Evolutionary conservation across 2,888 invertebrate genomes (phyloP), one percentile per base, ranked within the genome.

Genomic region (Parochlus steinenii): DNA sequence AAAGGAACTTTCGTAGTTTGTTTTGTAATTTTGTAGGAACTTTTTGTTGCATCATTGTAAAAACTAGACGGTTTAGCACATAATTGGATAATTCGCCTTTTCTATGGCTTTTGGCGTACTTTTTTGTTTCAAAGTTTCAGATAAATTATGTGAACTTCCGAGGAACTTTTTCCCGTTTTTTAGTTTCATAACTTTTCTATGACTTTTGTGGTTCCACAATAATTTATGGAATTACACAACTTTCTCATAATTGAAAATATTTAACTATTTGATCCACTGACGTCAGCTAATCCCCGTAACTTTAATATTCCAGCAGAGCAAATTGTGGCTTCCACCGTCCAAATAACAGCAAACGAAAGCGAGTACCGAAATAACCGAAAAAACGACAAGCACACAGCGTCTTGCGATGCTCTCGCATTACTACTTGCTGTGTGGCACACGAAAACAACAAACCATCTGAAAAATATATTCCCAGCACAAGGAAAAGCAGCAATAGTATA

Each of bases 321-420:
- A n/a, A n/a, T n/a, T n/a, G n/a, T n/a, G n/a, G n/a, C n/a, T n/a
- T n/a, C n/a, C n/a, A n/a, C n/a, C n/a, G n/a, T n/a, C n/a, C n/a
- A n/a, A n/a, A n/a, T n/a, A n/a, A n/a, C n/a, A n/a, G n/a, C n/a
- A n/a, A n/a, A n/a, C n/a, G n/a, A n/a, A n/a, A 20, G 23, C 14
- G 4, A 23, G 23, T 6, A 32, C 20, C 4, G 23, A 31, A 31
- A 20, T 17, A n/a, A 24, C 4, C 25, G 22, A 33, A 25, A 25
- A 25, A 12, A 31, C 6, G 8, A 6, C 6, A 33, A 33, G 17
- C 16, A 33, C n/a, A 33, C 33, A 17, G 25, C 24, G 33, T 24
- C 33, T 24, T 25, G 25, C 33, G 25, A 33, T 33, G 25, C 33
- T 33, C 25, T 33, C 33, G 25, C 25, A 33, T 33, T 33, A 33